phyloP scores from a whole-genome alignment of 92 coral and sea anemone genomes.

The Heliopora coerulea region DNA sequence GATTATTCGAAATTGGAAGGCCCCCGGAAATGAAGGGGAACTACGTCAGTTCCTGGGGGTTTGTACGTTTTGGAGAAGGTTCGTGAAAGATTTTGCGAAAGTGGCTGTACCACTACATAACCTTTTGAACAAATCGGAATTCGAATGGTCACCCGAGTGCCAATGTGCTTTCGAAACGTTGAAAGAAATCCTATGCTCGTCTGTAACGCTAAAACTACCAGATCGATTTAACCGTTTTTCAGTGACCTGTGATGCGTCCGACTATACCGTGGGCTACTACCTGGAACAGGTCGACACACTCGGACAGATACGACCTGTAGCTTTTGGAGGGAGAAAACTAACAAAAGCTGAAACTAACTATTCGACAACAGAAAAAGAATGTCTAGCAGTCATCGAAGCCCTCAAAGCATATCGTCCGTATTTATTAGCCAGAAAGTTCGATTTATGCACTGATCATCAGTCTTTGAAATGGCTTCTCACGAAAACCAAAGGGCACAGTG shows the following conservation, averaged over 20 bases:
- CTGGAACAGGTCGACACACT: too few species aligned
- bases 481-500: too few species aligned
- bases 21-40: conserved; percentile 16
- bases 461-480: too few species aligned
- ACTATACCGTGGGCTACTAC: too few species aligned
- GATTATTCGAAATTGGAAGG: conserved; percentile 47
- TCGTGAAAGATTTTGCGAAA: conserved; percentile 56
- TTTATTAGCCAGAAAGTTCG: too few species aligned
- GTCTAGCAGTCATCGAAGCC: too few species aligned
- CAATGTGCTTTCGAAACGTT: conserved; percentile 47
- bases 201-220: conserved; percentile 50
- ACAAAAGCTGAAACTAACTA: too few species aligned
- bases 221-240: conserved; percentile 49
- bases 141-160: conserved; percentile 52
- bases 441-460: too few species aligned
- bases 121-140: conserved; percentile 51
- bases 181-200: conserved; percentile 47
- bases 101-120: conserved; percentile 51
- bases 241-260: conserved; percentile 55
- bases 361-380: too few species aligned
- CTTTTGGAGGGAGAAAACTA: too few species aligned
- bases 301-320: too few species aligned
- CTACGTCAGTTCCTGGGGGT: conserved; percentile 30
- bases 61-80: conserved; percentile 57
- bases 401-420: too few species aligned